phyloP scores from a whole-genome alignment of 1,140 invertebrate species.

The Drosophila watanabei region DNA sequence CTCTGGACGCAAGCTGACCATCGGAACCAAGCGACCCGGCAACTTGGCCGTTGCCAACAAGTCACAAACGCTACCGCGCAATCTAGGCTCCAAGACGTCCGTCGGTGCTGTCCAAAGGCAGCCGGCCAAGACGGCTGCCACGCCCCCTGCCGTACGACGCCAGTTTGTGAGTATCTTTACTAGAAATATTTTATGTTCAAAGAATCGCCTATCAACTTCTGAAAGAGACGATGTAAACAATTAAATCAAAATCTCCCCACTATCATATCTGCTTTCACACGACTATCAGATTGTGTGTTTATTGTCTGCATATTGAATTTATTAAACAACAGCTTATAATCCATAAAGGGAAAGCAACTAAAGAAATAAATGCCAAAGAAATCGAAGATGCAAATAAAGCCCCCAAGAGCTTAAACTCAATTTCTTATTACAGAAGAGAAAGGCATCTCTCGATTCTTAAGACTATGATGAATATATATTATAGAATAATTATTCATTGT shows the following conservation, averaged over 20 bases:
- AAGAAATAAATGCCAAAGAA: background rate
- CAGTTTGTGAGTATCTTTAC: slow-evolving; percentile 89
- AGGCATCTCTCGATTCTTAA: no score
- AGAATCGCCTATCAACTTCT: background rate
- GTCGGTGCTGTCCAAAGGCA: slow-evolving; percentile 86
- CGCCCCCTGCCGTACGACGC: slow-evolving; percentile 92
- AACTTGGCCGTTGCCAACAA: slow-evolving; percentile 89
- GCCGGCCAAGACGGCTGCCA: slow-evolving; percentile 90
- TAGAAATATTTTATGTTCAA: background rate
- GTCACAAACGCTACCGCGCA: slow-evolving; percentile 93
- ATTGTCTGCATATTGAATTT: background rate
- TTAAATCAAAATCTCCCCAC: no score
- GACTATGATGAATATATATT: background rate
- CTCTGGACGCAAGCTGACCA: slow-evolving; percentile 89
- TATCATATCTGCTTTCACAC: background rate
- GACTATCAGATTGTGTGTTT: background rate
- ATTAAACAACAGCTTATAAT: background rate
- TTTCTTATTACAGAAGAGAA: no score
- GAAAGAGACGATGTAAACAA: background rate
- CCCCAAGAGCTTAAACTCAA: no score
- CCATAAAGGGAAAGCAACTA: background rate
- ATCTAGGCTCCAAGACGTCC: slow-evolving; percentile 90
- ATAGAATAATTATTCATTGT: background rate
- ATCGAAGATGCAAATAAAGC: background rate
- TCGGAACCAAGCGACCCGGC: slow-evolving; percentile 89